Conservation (phyloP, 2,888 invertebrate species). For the Strigamia maritima region DNA sequence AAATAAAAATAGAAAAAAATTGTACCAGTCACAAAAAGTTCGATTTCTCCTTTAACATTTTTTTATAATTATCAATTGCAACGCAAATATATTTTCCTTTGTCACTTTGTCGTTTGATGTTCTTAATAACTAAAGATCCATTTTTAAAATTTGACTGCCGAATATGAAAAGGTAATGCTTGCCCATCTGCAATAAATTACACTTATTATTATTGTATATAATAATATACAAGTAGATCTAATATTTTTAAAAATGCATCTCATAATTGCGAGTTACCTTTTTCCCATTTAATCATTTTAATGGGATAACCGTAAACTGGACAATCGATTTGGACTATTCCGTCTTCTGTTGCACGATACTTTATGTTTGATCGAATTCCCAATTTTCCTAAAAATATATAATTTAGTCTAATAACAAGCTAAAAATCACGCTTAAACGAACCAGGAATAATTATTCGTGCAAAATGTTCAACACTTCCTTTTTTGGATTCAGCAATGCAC, state of each 20-base stretch:
- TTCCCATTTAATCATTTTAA: conserved; percentile 90
- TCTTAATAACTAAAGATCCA: conserved; percentile 68
- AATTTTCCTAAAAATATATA: background rate
- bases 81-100: conserved; percentile 93
- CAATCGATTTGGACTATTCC: conserved; percentile 80
- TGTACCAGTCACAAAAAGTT: background rate
- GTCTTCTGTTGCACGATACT: conserved; percentile 86
- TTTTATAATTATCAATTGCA: conserved; percentile 85
- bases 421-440: background rate
- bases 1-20: background rate
- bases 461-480: background rate
- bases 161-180: conserved; percentile 85
- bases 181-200: conserved; percentile 60
- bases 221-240: too few species aligned
- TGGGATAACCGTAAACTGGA: conserved; percentile 91
- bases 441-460: background rate
- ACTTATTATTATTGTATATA: too few species aligned
- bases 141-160: conserved; percentile 61
- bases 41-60: conserved; percentile 67
- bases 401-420: background rate
- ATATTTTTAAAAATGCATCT: background rate
- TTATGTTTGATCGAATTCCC: conserved; percentile 65
- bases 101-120: conserved; percentile 87
- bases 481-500: background rate
- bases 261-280: conserved; percentile 62